phyloP scores from a whole-genome alignment of 1,140 invertebrate genomes.

The Drosophila subpulchrella region DNA sequence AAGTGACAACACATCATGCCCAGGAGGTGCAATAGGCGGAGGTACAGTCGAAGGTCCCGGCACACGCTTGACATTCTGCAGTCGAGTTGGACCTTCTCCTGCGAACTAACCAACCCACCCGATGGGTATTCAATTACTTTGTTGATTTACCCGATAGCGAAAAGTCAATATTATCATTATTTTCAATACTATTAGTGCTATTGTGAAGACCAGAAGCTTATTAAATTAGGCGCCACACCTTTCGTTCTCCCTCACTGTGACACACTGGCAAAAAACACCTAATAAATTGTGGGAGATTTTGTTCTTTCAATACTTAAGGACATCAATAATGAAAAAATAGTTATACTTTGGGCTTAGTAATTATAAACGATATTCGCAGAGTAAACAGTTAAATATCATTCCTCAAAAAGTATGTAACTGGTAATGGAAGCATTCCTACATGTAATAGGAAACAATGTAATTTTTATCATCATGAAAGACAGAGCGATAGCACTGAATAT shows the following conservation, averaged over 20 bases:
- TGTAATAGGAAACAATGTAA: too few species aligned
- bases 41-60: constrained; percentile 50
- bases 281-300: too few species aligned
- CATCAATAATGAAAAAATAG: too few species aligned
- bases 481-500: too few species aligned
- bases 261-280: not conserved
- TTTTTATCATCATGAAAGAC: too few species aligned
- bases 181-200: constrained; percentile 15
- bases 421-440: too few species aligned
- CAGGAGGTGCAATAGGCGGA: constrained; percentile 33
- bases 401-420: too few species aligned
- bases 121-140: constrained; percentile 22
- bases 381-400: too few species aligned
- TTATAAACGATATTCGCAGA: too few species aligned
- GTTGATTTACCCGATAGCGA: constrained; percentile 7
- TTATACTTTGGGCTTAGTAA: too few species aligned
- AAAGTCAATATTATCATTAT: constrained; percentile 7
- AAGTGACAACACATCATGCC: constrained; percentile 54
- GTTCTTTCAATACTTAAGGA: too few species aligned
- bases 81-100: constrained; percentile 5
- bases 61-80: constrained; percentile 43
- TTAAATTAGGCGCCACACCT: constrained; percentile 1
- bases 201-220: not conserved
- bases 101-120: constrained; percentile 28
- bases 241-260: too few species aligned